phyloP scores from a whole-genome alignment of 2,113 vertebrate species.

The Octodon degus region DNA sequence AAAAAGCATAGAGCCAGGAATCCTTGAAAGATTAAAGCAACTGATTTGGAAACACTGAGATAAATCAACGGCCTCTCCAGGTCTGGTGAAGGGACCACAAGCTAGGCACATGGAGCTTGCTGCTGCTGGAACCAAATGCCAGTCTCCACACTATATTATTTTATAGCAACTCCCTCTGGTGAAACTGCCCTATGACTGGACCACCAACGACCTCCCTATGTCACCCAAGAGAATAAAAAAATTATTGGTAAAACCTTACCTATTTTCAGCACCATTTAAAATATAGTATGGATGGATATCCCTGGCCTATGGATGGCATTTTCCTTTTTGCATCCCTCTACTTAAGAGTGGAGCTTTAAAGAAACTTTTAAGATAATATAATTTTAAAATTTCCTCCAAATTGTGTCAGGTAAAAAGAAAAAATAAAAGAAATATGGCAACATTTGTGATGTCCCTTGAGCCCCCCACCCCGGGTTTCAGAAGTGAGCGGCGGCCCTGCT shows the following conservation, averaged over 20 bases:
- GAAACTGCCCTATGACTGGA: background rate
- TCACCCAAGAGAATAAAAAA: background rate
- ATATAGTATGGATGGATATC: background rate
- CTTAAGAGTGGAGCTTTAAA: background rate
- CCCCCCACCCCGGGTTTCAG: background rate
- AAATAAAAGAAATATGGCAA: background rate
- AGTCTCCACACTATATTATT: background rate
- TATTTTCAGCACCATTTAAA: background rate
- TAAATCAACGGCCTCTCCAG: background rate
- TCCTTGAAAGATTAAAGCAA: background rate
- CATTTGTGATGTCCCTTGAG: background rate
- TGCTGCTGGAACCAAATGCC: background rate
- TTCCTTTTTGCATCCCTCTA: background rate
- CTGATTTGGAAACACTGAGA: background rate
- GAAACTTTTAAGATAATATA: background rate
- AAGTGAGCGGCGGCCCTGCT: background rate
- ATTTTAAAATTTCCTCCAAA: background rate
- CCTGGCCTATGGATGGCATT: background rate
- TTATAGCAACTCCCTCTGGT: background rate
- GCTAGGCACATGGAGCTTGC: background rate
- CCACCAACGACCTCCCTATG: background rate
- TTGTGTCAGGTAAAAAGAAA: slow-evolving; percentile 9
- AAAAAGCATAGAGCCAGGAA: slow-evolving; percentile 15
- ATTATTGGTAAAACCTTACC: background rate
- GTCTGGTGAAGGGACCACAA: background rate